Conservation (phyloP, 2,888 invertebrate genomes). For the Malthinus seriepunctatus region DNA sequence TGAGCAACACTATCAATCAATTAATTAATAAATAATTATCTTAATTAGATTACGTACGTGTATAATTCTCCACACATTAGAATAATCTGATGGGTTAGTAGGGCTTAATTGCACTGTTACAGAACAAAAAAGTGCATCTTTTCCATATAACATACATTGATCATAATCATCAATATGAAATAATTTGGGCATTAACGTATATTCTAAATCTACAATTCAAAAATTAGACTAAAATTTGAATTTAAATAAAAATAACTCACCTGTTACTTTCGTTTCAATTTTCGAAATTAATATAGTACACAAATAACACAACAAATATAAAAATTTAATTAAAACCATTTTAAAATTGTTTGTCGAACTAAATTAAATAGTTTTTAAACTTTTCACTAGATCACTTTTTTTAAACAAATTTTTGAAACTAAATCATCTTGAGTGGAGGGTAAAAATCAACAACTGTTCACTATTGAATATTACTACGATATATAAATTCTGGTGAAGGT, state of each 20-base stretch:
- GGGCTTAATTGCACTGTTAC: slow-evolving; percentile 24
- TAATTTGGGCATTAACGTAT: slow-evolving; percentile 22
- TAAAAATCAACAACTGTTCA: too few relatives aligned
- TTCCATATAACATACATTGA: slow-evolving; percentile 14
- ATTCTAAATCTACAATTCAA: slow-evolving; percentile 21
- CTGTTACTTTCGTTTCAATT: neutral
- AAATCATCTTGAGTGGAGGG: too few relatives aligned
- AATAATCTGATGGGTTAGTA: slow-evolving; percentile 7
- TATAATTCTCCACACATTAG: slow-evolving; percentile 25
- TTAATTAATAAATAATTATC: neutral
- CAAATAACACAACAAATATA: too few relatives aligned
- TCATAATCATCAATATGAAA: slow-evolving; percentile 29
- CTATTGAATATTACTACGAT: too few relatives aligned
- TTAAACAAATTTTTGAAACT: too few relatives aligned
- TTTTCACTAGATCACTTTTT: too few relatives aligned
- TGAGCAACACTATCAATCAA: too few relatives aligned
- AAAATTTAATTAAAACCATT: too few relatives aligned
- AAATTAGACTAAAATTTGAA: neutral
- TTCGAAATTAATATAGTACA: neutral
- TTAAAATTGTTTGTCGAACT: too few relatives aligned
- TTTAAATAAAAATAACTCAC: neutral
- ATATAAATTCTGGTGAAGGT: too few relatives aligned
- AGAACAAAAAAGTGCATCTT: slow-evolving; percentile 23
- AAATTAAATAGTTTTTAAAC: too few relatives aligned
- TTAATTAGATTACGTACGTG: slow-evolving; percentile 14